Evolutionary conservation across 2,797 vertebrate genomes (phyloP), one percentile per base, ranked within the genome.

Genomic region (Sebastes wilsoni): DNA sequence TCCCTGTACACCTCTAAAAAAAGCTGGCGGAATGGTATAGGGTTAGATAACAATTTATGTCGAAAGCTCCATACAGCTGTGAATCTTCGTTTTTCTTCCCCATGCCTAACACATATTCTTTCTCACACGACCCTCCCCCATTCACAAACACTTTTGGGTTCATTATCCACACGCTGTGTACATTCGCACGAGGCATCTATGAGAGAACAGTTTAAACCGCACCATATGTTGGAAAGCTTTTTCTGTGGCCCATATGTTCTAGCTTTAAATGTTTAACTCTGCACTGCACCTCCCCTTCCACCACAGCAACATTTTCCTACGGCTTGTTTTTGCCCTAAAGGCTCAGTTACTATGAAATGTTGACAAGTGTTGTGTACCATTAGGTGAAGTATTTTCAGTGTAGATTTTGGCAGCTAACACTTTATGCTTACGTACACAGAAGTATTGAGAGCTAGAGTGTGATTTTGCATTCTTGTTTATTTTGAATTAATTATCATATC

Each of bases 221-320:
- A 77, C 4, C 66, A 75, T 65, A 36, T 85, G 82, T 27, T 75
- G 18, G 66, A 61, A 65, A 69, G 66, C 70, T 58, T 42, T 61
- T 64, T 59, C 27, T 14, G 6, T 72, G 27, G 2, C 5, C 8
- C 59, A 54, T 5, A 18, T 49, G 23, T 79, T 65, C 77, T 64
- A 25, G 38, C 54, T 74, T 82, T 69, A 72, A 71, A 81, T 67
- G n/a, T 81, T 75, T 86, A 83, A 71, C 32, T 16, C 18, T 8
- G 0, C 2, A 20, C 49, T 58, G 20, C 30, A 27, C 8, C 61
- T 54, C 27, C 46, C n/a, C 18, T 59, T 55, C 25, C 13, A n/a
- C 12, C 11, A 27, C 13, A 27, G 3, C 10, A 42, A 5, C 2
- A 5, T 67, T 59, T 67, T 23, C 27, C 36, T 30, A 12, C 30